Base-by-base conservation (phyloP, 2,113 vertebrate genomes). In the Tauraco erythrolophus region DNA sequence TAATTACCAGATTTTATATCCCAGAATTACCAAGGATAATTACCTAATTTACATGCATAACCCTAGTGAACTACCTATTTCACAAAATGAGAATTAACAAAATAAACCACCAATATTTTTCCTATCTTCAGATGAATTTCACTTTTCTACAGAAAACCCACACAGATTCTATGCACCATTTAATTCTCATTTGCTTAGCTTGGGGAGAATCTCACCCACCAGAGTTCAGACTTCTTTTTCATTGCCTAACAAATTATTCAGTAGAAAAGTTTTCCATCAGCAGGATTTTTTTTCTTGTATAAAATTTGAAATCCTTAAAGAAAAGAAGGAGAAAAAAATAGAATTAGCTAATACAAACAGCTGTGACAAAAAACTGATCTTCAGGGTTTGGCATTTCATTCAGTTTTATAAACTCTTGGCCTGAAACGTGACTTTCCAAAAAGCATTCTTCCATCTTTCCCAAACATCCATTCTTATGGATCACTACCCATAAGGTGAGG, bases 101-200 rank as follows among this genome's bases (percentile, higher is more conserved):
- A 91, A 77, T 56, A 71, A 75, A 35, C 6, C 16, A 41, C 50
- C 21, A 56, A 27, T 21, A n/a, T 3, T 62, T 83, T 53, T 86
- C 25, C 19, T 61, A 6, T 57, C 27, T 76, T 71, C 23, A 28
- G 15, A 30, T 71, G 7, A 66, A 54, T 65, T 75, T 88, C 35
- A 54, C 2, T 45, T 79, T 18, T 79, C 19, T 65, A 25, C 21
- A 60, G 39, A 84, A 78, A 83, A 58, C 15, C n/a, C 50, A 27
- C 4, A 1, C 6, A 54, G 16, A 27, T 33, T 57, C 23, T 57
- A 39, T 0, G 2, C 13, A 37, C 27, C 7, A 37, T 62, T 68
- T 79, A 28, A 51, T 31, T 46, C 14, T 21, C 24, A 28, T 82
- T 81, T 82, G 4, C 18, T 83, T 30, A 46, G 6, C 27, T 19